Evolutionary conservation across 2,888 invertebrate species (phyloP), one percentile per base, ranked within the genome.

Genomic region (Horisme vitalbata): DNA sequence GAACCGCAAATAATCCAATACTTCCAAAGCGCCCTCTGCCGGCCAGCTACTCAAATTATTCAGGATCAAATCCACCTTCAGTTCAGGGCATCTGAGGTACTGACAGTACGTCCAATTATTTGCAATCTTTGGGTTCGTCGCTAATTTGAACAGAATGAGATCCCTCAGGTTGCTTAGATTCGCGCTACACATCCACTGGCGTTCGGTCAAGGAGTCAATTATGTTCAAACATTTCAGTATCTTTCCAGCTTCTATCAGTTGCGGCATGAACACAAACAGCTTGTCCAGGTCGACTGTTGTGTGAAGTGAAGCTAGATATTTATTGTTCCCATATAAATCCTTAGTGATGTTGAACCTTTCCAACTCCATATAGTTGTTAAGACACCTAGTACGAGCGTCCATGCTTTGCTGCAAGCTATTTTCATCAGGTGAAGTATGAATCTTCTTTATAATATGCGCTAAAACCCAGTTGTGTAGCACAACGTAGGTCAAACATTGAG

Each of bases 381-480:
- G 83, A 23, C 90, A 91, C 59, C 89, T 90, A 0, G 91, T 92
- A 9, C 93, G 84, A 3, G 91, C 87, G 35, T 92, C 92, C 59
- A 91, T 88, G 33, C 88, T 88, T 61, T 90, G 77, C 51, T 87
- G 85, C 47, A 90, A 75, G 37, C 72, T 81, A 38, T 75, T 81
- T 36, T 89, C 89, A 26, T 89, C 88, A 3, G 88, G 80, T 4
- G 92, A 83, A 0, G 90, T 87, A 59, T 93, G 91, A 52, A 94
- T 91, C 67, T 92, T 91, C 61, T 91, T 92, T 14, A 94, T 88
- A n/a, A 94, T 88, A 64, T 93, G 92, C 0, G 93, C 93, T 28
- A 94, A 68, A 0, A 94, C 83, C 93, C 94, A 94, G 62, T 94
- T 94, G 54, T 93, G 91, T 30, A 91, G 83, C 39, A 93, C 91